Evolutionary conservation across 2,113 vertebrate genomes (phyloP).

Genomic region (Peucedramus taeniatus): DNA sequence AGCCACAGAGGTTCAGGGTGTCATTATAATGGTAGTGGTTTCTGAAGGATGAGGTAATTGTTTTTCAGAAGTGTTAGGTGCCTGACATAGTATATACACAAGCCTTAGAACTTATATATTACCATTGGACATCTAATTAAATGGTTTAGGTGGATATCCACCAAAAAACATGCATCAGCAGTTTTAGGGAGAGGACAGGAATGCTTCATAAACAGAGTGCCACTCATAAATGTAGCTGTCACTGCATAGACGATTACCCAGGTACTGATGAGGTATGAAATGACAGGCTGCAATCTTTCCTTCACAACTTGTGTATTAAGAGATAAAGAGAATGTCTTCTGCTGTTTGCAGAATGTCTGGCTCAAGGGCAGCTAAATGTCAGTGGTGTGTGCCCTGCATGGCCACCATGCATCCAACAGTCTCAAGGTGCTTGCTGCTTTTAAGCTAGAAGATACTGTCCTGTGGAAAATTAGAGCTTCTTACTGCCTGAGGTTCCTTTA

Average conservation of each 20-base stretch:
- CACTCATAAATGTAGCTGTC: background rate
- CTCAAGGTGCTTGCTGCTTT: rapidly evolving
- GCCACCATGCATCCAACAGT: rapidly evolving
- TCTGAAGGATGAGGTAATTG: background rate
- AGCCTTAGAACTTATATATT: background rate
- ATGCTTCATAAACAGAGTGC: background rate
- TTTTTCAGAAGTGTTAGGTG: background rate
- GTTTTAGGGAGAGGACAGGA: background rate
- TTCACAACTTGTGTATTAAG: background rate
- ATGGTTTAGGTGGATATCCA: background rate
- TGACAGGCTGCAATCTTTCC: background rate
- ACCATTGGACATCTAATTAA: background rate
- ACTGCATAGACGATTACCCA: background rate
- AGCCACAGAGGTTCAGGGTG: background rate
- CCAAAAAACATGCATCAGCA: background rate
- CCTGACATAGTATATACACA: background rate
- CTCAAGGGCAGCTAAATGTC: background rate
- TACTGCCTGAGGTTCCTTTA: background rate
- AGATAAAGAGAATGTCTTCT: background rate
- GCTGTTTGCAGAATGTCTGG: background rate
- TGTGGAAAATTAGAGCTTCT: background rate
- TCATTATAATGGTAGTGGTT: background rate
- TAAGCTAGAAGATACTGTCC: background rate
- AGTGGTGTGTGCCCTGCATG: background rate
- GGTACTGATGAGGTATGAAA: background rate